Percentiles rank a stretch among this genome's conserved stretches.
These are phyloP conservation scores for Tetanocera ferruginea DNA, from an alignment of 2,888 invertebrate genomes.

Conservation along the genomic window DNA sequence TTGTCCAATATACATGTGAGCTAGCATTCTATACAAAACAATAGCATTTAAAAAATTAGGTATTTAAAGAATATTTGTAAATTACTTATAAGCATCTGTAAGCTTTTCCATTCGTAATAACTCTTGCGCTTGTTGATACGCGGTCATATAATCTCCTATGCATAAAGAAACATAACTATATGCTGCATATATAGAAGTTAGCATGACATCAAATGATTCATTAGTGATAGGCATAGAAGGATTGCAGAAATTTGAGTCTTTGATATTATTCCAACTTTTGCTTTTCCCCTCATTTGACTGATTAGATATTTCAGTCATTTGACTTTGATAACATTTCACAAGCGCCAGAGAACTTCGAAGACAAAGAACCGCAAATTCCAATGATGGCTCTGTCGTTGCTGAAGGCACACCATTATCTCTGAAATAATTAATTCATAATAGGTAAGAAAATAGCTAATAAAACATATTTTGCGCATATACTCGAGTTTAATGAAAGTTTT, in stretches of 20 bases:
- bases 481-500: neutral
- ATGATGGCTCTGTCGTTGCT: conserved; percentile 87
- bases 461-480: neutral
- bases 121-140: conserved; percentile 82
- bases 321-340: conserved; percentile 55
- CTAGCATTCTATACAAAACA: conserved; percentile 76
- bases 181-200: conserved; percentile 80
- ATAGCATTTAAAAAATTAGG: neutral
- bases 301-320: conserved; percentile 43
- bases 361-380: conserved; percentile 92
- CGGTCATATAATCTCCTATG: conserved; percentile 85
- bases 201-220: conserved; percentile 74
- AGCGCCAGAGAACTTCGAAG: conserved; percentile 81
- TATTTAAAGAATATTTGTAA: neutral
- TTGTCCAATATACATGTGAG: conserved; percentile 91
- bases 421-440: neutral
- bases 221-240: conserved; percentile 77
- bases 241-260: conserved; percentile 70
- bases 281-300: conserved; percentile 45
- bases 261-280: conserved; percentile 67
- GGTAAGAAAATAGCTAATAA: conserved; percentile 9
- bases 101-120: conserved; percentile 80
- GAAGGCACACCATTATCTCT: conserved; percentile 78
- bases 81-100: conserved; percentile 79
- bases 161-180: conserved; percentile 88